phyloP scores from a whole-genome alignment of 2,113 vertebrate species.

The Prionailurus bengalensis region DNA sequence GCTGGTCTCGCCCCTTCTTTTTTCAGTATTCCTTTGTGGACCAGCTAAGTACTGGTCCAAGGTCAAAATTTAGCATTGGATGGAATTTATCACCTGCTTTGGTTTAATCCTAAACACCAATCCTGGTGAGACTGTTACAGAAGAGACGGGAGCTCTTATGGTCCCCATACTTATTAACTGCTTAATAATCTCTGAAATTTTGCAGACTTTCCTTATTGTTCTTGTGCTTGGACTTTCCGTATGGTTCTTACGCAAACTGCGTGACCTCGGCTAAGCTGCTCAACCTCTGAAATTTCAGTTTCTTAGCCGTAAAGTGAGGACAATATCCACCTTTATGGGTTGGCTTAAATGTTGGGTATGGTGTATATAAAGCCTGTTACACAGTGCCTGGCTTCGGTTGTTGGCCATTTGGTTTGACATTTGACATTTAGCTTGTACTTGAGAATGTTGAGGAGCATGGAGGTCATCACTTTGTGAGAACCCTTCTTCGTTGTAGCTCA shows the following conservation, averaged over 20 bases:
- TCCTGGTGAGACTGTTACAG: not conserved
- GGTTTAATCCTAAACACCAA: not conserved
- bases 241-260: not conserved
- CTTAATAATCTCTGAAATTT: not conserved
- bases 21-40: not conserved
- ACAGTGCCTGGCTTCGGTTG: not conserved
- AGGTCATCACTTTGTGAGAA: not conserved
- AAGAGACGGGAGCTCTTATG: not conserved
- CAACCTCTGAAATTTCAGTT: not conserved
- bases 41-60: not conserved
- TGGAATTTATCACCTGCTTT: not conserved
- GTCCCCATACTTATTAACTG: not conserved
- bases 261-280: not conserved
- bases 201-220: not conserved
- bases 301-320: not conserved
- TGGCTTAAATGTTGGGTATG: not conserved
- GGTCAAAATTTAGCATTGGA: not conserved
- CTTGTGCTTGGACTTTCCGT: not conserved
- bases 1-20: not conserved
- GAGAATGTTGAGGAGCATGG: not conserved
- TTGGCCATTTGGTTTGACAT: not conserved
- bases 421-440: not conserved
- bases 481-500: not conserved
- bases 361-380: not conserved
- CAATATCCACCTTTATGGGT: not conserved